Conservation (phyloP, 2,888 invertebrate species). For the Asteroscopus sphinx region DNA sequence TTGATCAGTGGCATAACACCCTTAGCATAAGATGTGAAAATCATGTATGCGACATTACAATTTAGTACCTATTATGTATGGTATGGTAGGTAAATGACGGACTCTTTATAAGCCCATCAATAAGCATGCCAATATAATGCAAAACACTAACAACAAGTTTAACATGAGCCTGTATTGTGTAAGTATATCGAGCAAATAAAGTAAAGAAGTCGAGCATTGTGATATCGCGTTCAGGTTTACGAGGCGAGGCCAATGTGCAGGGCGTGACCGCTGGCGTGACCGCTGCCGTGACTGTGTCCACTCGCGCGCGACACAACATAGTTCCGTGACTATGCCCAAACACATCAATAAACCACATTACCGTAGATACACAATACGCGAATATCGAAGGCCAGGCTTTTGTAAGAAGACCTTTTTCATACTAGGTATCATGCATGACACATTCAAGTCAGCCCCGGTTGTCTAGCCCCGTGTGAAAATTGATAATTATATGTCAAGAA, state of each 20-base stretch:
- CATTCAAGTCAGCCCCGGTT: not conserved
- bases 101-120: slow-evolving; percentile 30
- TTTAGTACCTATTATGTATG: no score
- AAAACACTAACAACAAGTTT: slow-evolving; percentile 40
- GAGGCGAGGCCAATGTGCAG: slow-evolving; percentile 82
- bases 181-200: slow-evolving; percentile 65
- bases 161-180: slow-evolving; percentile 43
- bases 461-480: not conserved
- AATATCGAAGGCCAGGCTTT: slow-evolving; percentile 55
- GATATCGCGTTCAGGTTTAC: slow-evolving; percentile 79
- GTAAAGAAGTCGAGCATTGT: slow-evolving; percentile 75
- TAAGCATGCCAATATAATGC: slow-evolving; percentile 29
- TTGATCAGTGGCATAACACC: no score
- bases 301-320: slow-evolving; percentile 75
- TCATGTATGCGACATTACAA: no score
- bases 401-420: slow-evolving; percentile 31
- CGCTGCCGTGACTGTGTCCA: slow-evolving; percentile 65
- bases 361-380: slow-evolving; percentile 53
- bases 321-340: slow-evolving; percentile 62
- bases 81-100: not conserved
- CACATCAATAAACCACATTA: slow-evolving; percentile 49
- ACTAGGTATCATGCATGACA: slow-evolving; percentile 14
- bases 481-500: no score
- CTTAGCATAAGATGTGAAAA: no score
- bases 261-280: slow-evolving; percentile 81